Conservation (phyloP, 2,113 vertebrate genomes). For the Psettodes erumei region DNA sequence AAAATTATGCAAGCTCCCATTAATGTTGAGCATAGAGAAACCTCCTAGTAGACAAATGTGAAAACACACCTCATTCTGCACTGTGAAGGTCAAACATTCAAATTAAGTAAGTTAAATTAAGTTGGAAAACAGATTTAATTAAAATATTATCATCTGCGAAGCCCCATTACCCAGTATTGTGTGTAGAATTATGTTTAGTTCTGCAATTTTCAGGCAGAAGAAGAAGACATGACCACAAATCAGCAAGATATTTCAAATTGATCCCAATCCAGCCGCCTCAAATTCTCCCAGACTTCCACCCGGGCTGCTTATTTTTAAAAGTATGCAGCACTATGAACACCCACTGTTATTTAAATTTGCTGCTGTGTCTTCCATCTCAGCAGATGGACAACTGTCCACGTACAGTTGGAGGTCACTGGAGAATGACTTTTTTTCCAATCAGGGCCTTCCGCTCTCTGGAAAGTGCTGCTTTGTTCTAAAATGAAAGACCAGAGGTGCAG, state of each 20-base stretch:
- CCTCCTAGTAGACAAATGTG: neutral
- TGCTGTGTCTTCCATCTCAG: neutral
- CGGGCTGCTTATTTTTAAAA: conserved; percentile 21
- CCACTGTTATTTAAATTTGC: conserved; percentile 38
- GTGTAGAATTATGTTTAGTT: neutral
- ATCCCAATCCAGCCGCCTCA: neutral
- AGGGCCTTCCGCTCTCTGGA: neutral
- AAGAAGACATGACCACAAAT: conserved; percentile 1
- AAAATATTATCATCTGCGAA: neutral
- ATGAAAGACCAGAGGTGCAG: neutral
- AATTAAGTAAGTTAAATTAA: neutral
- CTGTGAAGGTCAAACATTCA: neutral
- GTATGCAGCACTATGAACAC: conserved; percentile 4
- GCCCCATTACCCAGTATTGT: neutral
- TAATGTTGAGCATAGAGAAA: neutral
- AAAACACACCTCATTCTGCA: neutral
- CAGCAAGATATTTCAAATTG: neutral
- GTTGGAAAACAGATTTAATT: neutral
- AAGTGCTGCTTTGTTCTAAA: neutral
- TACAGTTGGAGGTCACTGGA: conserved; percentile 28
- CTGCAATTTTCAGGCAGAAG: neutral
- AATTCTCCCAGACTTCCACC: neutral
- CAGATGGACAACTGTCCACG: conserved; percentile 17
- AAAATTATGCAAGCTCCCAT: neutral
- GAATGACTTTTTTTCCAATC: neutral